phyloP scores from a whole-genome alignment of 2,888 invertebrate species.

The Anoplius nigerrimus region DNA sequence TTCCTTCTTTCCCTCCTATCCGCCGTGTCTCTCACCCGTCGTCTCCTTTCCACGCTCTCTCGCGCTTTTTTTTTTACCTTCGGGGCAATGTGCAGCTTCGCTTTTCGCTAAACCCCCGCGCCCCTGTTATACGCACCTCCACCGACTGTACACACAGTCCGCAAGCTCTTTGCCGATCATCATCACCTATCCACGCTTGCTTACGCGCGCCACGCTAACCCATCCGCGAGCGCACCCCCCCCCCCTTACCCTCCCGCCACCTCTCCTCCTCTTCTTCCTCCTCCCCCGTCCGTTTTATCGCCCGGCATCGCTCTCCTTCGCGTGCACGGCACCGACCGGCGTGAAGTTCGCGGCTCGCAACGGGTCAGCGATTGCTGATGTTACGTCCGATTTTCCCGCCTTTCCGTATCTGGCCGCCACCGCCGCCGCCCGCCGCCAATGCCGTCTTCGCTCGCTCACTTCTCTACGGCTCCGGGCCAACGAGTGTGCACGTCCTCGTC shows the following conservation, averaged over 20 bases:
- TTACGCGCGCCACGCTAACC: no score
- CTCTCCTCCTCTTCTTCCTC: constrained; percentile 16
- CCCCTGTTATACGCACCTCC: no score
- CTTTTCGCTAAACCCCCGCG: no score
- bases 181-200: no score
- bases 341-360: no score
- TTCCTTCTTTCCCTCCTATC: neutral
- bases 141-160: no score
- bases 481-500: constrained; percentile 71
- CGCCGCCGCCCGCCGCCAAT: neutral
- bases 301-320: no score
- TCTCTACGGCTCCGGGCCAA: constrained; percentile 22
- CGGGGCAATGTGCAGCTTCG: no score
- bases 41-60: neutral
- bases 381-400: constrained; percentile 23
- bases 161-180: no score
- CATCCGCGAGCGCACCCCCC: neutral
- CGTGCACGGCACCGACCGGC: no score
- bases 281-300: no score
- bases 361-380: neutral
- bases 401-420: neutral
- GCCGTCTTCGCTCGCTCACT: neutral
- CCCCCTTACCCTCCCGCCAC: constrained; percentile 34
- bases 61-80: neutral
- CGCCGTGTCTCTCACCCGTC: no score